phyloP scores from a whole-genome alignment of 2,888 invertebrate species.

The Drosophila tripunctata region DNA sequence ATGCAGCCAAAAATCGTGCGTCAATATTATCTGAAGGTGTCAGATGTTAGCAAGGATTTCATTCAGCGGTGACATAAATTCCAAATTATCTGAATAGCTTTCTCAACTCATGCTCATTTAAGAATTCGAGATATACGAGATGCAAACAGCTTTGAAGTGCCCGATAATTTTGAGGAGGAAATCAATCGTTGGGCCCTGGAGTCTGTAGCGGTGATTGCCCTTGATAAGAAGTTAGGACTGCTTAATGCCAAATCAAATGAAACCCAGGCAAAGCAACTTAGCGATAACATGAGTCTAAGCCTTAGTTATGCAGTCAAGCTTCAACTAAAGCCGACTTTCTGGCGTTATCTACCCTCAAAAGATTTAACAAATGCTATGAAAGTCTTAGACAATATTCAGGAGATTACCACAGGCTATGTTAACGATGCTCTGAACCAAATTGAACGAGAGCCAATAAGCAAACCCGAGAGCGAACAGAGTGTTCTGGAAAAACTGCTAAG shows the following conservation, averaged over 20 bases:
- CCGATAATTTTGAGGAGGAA: slow-evolving; percentile 85
- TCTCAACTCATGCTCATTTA: not conserved
- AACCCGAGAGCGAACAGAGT: slow-evolving; percentile 84
- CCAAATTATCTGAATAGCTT: too few species aligned
- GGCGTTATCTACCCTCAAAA: slow-evolving; percentile 52
- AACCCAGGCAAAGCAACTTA: slow-evolving; percentile 59
- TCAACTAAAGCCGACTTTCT: slow-evolving; percentile 54
- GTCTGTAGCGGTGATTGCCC: slow-evolving; percentile 84
- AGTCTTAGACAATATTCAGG: slow-evolving; percentile 64
- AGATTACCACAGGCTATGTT: slow-evolving; percentile 77
- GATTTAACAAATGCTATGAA: slow-evolving; percentile 51
- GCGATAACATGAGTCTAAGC: slow-evolving; percentile 37
- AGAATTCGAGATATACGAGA: slow-evolving; percentile 70
- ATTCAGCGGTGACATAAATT: slow-evolving; percentile 48
- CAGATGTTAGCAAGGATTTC: slow-evolving; percentile 84
- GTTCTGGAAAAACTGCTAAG: slow-evolving; percentile 87
- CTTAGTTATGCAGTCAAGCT: slow-evolving; percentile 31
- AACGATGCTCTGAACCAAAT: slow-evolving; percentile 80
- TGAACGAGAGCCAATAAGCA: slow-evolving; percentile 35
- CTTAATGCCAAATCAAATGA: slow-evolving; percentile 60
- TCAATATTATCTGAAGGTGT: slow-evolving; percentile 85
- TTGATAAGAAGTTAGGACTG: slow-evolving; percentile 81
- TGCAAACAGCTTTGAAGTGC: slow-evolving; percentile 79
- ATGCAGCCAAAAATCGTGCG: slow-evolving; percentile 86
- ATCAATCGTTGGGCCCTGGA: slow-evolving; percentile 87